A percentile compares a stretch with the other conserved stretches of the same genome.
Conservation (phyloP, 2,113 vertebrate genomes). For the Antigone vipio region DNA sequence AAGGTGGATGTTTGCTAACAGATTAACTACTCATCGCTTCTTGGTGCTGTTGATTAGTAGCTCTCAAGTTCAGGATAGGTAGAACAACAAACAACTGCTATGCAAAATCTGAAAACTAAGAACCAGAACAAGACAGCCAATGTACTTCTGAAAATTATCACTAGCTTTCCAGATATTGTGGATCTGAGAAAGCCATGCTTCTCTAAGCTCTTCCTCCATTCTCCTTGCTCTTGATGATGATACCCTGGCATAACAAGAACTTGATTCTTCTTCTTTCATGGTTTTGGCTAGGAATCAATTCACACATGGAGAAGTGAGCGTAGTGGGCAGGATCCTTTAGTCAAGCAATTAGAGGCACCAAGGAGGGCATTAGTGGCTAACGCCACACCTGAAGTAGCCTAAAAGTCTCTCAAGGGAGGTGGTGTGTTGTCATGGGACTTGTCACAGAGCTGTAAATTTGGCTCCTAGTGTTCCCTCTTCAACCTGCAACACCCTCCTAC, state of each 20-base stretch:
- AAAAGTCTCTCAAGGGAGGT: neutral
- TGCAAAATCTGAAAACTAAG: neutral
- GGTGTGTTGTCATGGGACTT: neutral
- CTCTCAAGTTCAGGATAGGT: neutral
- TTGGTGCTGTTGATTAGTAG: neutral
- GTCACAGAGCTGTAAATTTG: neutral
- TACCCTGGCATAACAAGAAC: neutral
- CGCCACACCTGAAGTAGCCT: neutral
- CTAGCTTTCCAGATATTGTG: neutral
- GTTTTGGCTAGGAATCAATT: neutral
- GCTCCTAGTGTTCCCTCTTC: neutral
- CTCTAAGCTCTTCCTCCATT: neutral
- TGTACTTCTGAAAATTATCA: neutral
- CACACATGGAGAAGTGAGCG: accelerated
- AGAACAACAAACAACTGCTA: neutral
- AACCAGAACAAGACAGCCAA: neutral
- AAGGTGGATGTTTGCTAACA: neutral
- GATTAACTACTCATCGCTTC: neutral
- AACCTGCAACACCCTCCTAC: neutral
- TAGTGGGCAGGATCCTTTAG: neutral
- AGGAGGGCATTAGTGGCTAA: neutral
- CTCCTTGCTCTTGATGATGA: neutral
- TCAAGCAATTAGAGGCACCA: neutral
- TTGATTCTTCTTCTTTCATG: neutral
- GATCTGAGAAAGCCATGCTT: neutral